Conservation (phyloP, 2,888 invertebrate genomes). For the Nipponacmea schrenckii region DNA sequence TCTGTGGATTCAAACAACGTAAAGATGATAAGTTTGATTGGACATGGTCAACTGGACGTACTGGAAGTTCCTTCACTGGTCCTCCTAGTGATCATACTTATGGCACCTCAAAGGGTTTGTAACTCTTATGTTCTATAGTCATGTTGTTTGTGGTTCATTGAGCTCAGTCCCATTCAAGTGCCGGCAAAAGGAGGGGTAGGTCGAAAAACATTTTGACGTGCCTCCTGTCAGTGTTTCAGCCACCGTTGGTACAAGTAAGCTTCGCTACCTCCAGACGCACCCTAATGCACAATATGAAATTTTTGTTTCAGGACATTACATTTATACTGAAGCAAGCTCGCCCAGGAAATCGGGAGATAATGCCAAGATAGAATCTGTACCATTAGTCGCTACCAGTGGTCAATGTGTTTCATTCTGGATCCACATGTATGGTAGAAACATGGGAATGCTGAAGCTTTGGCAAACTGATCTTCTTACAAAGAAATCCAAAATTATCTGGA, state of each 20-base stretch:
- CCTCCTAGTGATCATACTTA: constrained; percentile 56
- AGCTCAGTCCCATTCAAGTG: no score
- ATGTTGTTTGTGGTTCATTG: no score
- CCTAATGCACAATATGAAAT: background rate
- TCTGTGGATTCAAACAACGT: constrained; percentile 55
- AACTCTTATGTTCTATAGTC: no score
- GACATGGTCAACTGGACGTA: constrained; percentile 46
- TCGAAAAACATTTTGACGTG: no score
- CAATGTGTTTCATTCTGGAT: constrained; percentile 61
- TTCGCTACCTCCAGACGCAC: no score
- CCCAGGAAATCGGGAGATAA: constrained; percentile 72
- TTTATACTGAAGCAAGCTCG: constrained; percentile 68
- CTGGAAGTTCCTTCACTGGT: constrained; percentile 44
- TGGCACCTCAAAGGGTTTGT: constrained; percentile 46
- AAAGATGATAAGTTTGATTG: constrained; percentile 57
- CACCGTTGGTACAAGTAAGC: no score
- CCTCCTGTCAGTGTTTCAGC: no score
- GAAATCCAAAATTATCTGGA: constrained; percentile 30
- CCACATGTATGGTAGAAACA: constrained; percentile 56
- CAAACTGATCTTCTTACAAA: constrained; percentile 19
- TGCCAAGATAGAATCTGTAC: constrained; percentile 61
- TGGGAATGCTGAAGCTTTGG: constrained; percentile 54
- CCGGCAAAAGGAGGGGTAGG: no score
- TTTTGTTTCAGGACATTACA: constrained; percentile 49
- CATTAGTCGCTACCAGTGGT: constrained; percentile 35